These are phyloP conservation scores for Florisuga fusca DNA, from an alignment of 2,797 vertebrate species.

Conservation along the genomic window DNA sequence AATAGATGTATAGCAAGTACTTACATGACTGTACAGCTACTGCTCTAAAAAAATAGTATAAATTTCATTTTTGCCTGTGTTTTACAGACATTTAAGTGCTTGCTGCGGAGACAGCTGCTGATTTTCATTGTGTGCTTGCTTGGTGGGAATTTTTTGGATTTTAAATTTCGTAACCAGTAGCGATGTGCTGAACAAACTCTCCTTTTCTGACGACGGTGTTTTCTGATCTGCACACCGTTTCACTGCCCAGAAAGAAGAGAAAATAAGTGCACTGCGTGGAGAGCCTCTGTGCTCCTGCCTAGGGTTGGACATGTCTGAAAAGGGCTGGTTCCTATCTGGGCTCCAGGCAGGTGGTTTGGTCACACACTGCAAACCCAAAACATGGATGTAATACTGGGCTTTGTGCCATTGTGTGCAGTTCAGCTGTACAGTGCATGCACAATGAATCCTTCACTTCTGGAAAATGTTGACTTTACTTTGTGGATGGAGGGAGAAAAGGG, in stretches of 20 bases:
- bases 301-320: not conserved
- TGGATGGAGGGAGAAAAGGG: not conserved
- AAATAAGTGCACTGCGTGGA: not conserved
- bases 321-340: not conserved
- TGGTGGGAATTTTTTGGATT: not conserved
- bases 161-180: not conserved
- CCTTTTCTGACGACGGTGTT: not conserved
- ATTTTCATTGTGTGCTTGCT: not conserved
- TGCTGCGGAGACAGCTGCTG: not conserved
- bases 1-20: not conserved
- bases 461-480: not conserved
- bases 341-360: not conserved
- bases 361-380: not conserved
- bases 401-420: not conserved
- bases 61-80: not conserved
- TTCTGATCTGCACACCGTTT: not conserved
- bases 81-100: not conserved
- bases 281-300: not conserved
- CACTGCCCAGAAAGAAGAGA: not conserved
- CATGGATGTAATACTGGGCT: accelerated
- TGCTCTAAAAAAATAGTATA: not conserved
- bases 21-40: not conserved
- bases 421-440: not conserved
- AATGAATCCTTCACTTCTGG: not conserved
- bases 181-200: not conserved